Base-by-base conservation (phyloP, 2,113 vertebrate species). In the Ailuropoda melanoleuca region DNA sequence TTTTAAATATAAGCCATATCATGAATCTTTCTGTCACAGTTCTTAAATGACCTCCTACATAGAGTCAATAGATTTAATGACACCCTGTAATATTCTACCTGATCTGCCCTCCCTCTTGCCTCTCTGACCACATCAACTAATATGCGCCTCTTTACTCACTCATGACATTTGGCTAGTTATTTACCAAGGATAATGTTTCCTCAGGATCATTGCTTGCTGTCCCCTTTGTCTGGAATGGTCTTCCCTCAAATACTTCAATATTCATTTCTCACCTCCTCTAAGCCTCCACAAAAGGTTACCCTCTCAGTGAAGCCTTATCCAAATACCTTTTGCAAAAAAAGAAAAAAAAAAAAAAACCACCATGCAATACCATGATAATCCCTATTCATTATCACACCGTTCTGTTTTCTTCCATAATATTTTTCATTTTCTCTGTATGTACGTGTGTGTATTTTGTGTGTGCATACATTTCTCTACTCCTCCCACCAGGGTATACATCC, bases 101-200 rank as follows among this genome's bases (percentile, higher is more conserved):
- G 0, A 39, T 24, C 21, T 37, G 60, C 5, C 6, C 15, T 23
- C 53, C 8, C 43, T 34, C 2, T 11, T 12, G 26, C 24, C 23
- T 53, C 60, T 64, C 74, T 58, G 15, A 50, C 1, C n/a, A 34
- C 1, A 21, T 58, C 18, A 60, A 34, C 5, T 24, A 14, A 21
- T 39, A 1, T 8, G 21, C 1, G 0, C 23, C 18, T 72, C 6
- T 53, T 24, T 34, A 7, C 12, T 86, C 17, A 13, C 31, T 64
- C 26, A 66, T 1, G 8, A 43, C 9, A 21, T 60, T 66, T 34
- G 18, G 17, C 53, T 24, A 3, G 26, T 19, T 60, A 34, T 34
- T 39, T 39, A 55, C 34, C 29, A 21, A 55, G 1, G 10, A 14
- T 9, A 24, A 17, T 4, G 1, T 62, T 12, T 64, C 58, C 55